A percentile compares a stretch with the other conserved stretches of the same genome.
Conservation (phyloP, 2,797 vertebrate genomes). For the Gambusia yucatana region DNA sequence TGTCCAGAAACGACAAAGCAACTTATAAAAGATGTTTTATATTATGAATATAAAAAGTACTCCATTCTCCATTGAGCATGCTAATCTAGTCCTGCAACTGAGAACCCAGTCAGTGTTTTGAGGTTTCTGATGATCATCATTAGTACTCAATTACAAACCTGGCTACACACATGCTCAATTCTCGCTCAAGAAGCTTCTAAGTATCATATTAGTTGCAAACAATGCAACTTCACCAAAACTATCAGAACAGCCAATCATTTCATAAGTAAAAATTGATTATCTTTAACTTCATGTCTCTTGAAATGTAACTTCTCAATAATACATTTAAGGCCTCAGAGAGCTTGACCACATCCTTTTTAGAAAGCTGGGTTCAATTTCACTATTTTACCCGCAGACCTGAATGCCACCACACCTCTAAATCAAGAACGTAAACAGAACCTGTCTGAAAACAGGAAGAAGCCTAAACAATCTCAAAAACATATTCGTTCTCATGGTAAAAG, state of each 20-base stretch:
- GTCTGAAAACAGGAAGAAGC: not conserved
- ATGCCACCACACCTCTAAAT: not conserved
- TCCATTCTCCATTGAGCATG: not conserved
- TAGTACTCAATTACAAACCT: no score
- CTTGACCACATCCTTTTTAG: not conserved
- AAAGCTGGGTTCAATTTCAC: not conserved
- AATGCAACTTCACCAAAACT: not conserved
- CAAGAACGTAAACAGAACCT: not conserved
- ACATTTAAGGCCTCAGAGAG: not conserved
- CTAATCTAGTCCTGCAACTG: not conserved
- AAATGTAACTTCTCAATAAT: not conserved
- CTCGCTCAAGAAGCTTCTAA: not conserved
- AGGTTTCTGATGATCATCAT: not conserved
- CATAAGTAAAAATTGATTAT: not conserved
- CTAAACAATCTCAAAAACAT: not conserved
- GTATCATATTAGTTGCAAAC: not conserved
- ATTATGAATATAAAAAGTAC: not conserved
- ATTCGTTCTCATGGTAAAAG: not conserved
- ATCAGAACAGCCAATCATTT: not conserved
- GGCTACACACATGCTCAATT: not conserved
- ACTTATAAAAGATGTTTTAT: not conserved
- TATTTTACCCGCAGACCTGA: not conserved
- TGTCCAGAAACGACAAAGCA: constrained; percentile 20
- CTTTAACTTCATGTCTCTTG: not conserved
- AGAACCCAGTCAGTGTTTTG: not conserved